Evolutionary conservation across 2,797 vertebrate genomes (phyloP), one percentile per base, ranked within the genome.

Genomic region (Octomys mimax): DNA sequence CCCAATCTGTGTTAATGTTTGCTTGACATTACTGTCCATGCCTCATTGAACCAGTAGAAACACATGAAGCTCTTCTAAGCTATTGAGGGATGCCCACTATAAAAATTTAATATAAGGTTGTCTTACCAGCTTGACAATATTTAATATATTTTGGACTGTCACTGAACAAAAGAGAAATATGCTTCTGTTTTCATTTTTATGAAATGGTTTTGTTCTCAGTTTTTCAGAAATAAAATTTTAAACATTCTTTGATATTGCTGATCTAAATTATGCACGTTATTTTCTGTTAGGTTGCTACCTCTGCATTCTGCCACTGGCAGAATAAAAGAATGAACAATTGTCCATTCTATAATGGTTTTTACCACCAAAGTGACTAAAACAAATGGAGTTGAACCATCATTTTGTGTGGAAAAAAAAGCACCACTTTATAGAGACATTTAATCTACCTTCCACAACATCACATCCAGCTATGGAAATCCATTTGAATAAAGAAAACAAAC

Each of bases 321-420:
- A 73, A 36, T 28, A 36, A 26, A 90, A 26, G 1, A 39, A 39
- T 31, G 42, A 42, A 83, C n/a, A 61, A 49, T 11, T 46, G 18
- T 61, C 16, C 19, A 6, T 22, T 68, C 33, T 62, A 54, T 33
- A 39, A 49, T 49, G 46, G 19, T 8, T 57, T 49, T 49, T 14
- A 12, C 2, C 4, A 18, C 2, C n/a, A 36, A 54, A 6, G 26
- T 24, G 19, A n/a, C n/a, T 31, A 2, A 9, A 7, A 28, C 5
- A 62, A 57, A 61, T 82, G 19, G 21, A 57, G 36, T 61, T 21
- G 59, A 36, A 21, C 42, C 52, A 33, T 36, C 26, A 2, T 52
- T 78, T 36, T 28, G 36, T 19, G 5, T 61, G 5, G 8, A 31
- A 26, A n/a, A 46, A 14, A 19, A n/a, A 91, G 54, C 22, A 33